Conservation (phyloP, 2,113 vertebrate genomes). For the Turnix velox region DNA sequence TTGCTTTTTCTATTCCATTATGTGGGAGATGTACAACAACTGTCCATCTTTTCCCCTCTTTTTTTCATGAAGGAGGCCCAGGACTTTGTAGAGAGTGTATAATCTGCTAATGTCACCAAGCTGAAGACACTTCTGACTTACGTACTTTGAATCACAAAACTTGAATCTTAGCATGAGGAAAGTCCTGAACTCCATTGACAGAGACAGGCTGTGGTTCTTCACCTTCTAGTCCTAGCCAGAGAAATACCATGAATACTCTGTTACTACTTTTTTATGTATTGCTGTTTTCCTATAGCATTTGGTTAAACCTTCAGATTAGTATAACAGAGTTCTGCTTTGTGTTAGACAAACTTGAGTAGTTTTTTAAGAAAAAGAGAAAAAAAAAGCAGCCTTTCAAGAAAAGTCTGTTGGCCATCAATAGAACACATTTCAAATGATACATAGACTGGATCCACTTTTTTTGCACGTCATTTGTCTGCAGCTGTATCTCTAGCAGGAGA, state of each 20-base stretch:
- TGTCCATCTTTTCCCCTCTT: background rate
- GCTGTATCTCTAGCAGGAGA: background rate
- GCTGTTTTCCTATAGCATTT: too few species aligned
- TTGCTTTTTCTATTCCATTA: background rate
- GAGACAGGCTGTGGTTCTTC: too few species aligned
- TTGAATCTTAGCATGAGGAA: background rate
- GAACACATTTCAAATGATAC: background rate
- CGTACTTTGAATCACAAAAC: background rate
- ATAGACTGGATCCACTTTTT: background rate
- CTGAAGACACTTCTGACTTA: background rate
- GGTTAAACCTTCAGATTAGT: background rate
- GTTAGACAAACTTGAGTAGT: background rate
- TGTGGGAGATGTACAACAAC: fast-evolving
- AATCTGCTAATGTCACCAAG: background rate
- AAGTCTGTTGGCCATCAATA: background rate
- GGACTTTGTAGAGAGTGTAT: background rate
- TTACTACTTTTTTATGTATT: background rate
- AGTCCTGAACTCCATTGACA: too few species aligned
- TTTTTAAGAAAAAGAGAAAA: background rate
- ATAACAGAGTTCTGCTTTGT: background rate
- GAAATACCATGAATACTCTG: background rate
- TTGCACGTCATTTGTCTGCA: background rate
- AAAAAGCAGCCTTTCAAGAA: background rate
- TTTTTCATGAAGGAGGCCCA: background rate
- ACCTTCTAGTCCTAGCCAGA: background rate